Evolutionary conservation across 2,888 invertebrate genomes (phyloP).

Genomic region (Dasysyrphus tricinctus): DNA sequence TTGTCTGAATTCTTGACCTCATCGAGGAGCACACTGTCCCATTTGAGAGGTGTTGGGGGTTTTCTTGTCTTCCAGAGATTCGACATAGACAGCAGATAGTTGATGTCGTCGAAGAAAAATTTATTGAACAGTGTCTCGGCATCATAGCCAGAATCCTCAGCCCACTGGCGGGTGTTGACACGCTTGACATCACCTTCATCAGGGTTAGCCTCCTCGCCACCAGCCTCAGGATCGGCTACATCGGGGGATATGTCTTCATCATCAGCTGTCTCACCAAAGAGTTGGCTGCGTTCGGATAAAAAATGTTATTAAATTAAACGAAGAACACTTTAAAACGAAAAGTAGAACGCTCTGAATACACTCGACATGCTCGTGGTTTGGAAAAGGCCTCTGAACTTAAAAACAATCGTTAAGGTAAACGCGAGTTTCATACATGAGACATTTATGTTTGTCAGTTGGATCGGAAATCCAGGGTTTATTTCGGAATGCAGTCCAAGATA

Average conservation of each 20-base stretch:
- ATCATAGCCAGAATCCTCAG: conserved; percentile 91
- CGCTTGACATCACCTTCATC: conserved; percentile 85
- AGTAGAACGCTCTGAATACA: too few relatives aligned
- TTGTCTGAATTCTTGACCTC: conserved; percentile 37
- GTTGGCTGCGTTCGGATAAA: conserved; percentile 86
- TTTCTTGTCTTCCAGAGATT: conserved; percentile 97
- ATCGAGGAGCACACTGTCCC: conserved; percentile 87
- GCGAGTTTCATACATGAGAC: too few relatives aligned
- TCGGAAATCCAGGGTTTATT: too few relatives aligned
- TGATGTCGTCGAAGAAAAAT: conserved; percentile 96
- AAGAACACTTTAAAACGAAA: not conserved
- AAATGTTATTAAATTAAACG: not conserved
- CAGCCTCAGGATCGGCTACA: conserved; percentile 96
- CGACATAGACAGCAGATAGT: conserved; percentile 96
- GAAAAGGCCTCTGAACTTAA: too few relatives aligned
- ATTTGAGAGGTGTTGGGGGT: conserved; percentile 91
- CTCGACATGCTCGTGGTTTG: too few relatives aligned
- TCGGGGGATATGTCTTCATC: conserved; percentile 99
- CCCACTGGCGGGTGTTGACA: conserved; percentile 94
- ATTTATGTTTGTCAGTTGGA: too few relatives aligned
- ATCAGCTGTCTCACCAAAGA: conserved; percentile 98
- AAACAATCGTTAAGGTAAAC: too few relatives aligned
- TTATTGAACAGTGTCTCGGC: conserved; percentile 94
- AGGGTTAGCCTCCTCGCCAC: conserved; percentile 77
- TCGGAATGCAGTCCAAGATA: too few relatives aligned